Evolutionary conservation across 2,797 vertebrate species (phyloP), one percentile per base, ranked within the genome.

Genomic region (Melanotaenia trifasciata): DNA sequence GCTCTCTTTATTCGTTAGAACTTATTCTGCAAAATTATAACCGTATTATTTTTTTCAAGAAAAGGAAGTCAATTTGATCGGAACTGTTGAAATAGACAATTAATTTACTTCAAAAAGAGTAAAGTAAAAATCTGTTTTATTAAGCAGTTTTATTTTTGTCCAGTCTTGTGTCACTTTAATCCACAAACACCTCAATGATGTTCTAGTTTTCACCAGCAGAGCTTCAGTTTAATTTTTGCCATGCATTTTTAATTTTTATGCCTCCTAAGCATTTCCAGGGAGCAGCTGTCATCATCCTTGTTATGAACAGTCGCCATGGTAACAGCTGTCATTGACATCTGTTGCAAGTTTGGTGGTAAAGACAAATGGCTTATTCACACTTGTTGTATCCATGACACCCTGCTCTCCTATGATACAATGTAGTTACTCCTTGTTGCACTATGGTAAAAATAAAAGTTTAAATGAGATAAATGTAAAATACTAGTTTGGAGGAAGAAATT

Each of bases 221-320:
- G 35, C 32, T 38, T 12, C 18, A 40, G 33, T 54, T 53, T 28
- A 13, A 13, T 57, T 22, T 57, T 40, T 57, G 9, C n/a, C 40
- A 4, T 24, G 20, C 22, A 0, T 12, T 59, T 60, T 60, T 66
- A 16, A 51, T 24, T 71, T 35, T 56, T 50, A 20, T 38, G 30
- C 20, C 57, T 69, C 10, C 11, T 20, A 60, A 51, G 43, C 47
- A 36, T 69, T 58, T 50, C 56, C 59, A 68, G 43, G 35, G 28
- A 26, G 33, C 16, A 59, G 43, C 43, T 75, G 14, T 58, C 36
- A 24, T 71, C 57, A 28, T 33, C 28, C 43, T 28, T 47, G n/a
- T 58, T 66, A 24, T 56, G 16, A n/a, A 20, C 9, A 50, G 57
- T 60, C 20, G 7, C 32, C 43, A 60, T 51, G 67, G 43, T 1